A percentile compares a stretch with the other conserved stretches of the same genome.
Conservation (phyloP, 2,888 invertebrate genomes). For the Erpobdella octoculata region DNA sequence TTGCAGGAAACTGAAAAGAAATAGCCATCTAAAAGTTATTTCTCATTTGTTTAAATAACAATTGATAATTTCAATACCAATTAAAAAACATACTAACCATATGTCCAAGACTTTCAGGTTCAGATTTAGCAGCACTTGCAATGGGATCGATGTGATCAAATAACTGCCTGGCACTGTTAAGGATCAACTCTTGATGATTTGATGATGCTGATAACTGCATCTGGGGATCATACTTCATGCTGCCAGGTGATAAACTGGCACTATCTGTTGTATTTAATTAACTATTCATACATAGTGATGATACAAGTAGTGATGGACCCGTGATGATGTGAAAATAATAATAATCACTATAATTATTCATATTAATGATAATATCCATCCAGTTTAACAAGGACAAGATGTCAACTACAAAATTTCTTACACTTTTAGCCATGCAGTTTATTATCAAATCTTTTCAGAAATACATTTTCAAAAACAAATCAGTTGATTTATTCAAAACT, state of each 20-base stretch:
- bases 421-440: too few species aligned
- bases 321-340: not conserved
- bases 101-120: slow-evolving; percentile 88
- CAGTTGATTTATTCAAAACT: not conserved
- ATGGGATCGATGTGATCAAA: slow-evolving; percentile 78
- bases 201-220: slow-evolving; percentile 56
- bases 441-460: too few species aligned
- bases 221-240: slow-evolving; percentile 80
- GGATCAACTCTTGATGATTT: slow-evolving; percentile 56
- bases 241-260: not conserved
- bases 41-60: not conserved
- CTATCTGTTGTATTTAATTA: not conserved
- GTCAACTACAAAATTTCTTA: not conserved
- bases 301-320: too few species aligned
- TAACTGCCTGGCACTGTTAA: slow-evolving; percentile 66
- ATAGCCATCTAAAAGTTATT: too few species aligned
- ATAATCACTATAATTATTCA: not conserved
- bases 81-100: slow-evolving; percentile 66
- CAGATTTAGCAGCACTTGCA: slow-evolving; percentile 73
- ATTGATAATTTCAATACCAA: too few species aligned
- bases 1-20: too few species aligned
- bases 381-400: not conserved
- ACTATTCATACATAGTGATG: too few species aligned
- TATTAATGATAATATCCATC: not conserved
- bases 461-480: too few species aligned